Evolutionary conservation across 2,797 vertebrate genomes (phyloP).

Genomic region (Enteromius viviparus): DNA sequence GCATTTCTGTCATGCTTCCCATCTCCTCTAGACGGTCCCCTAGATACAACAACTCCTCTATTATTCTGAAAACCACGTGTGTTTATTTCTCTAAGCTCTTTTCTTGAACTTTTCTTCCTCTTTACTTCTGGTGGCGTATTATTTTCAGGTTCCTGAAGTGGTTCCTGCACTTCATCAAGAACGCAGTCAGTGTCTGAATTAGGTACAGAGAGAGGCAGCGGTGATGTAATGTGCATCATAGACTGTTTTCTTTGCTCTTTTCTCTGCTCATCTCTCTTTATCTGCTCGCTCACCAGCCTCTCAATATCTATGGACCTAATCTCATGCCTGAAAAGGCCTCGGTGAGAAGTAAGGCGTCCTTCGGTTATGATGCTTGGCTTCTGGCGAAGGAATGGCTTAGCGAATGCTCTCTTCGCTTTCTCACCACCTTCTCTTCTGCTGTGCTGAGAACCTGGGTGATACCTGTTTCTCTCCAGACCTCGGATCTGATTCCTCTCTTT

Average conservation of each 20-base stretch:
- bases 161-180: conserved; percentile 43
- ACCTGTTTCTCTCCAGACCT: conserved; percentile 48
- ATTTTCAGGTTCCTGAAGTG: conserved; percentile 34
- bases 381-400: conserved; percentile 59
- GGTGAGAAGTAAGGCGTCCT: conserved; percentile 81
- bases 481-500: conserved; percentile 72
- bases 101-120: conserved; percentile 17
- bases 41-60: not conserved
- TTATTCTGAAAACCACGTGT: conserved; percentile 10
- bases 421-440: conserved; percentile 55
- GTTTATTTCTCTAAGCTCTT: conserved; percentile 36
- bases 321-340: conserved; percentile 86
- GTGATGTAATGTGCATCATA: not conserved
- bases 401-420: conserved; percentile 49
- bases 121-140: not conserved
- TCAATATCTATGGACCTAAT: conserved; percentile 88
- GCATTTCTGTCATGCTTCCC: not conserved
- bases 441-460: conserved; percentile 32
- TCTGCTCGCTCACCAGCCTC: conserved; percentile 76
- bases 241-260: conserved; percentile 45
- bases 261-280: conserved; percentile 48
- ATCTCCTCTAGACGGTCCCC: conserved; percentile 37
- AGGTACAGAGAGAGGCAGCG: conserved; percentile 28
- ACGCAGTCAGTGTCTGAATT: conserved; percentile 36
- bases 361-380: conserved; percentile 84